Evolutionary conservation across 1,140 invertebrate genomes (phyloP), one percentile per base, ranked within the genome.

Genomic region (Drosophila novamexicana): DNA sequence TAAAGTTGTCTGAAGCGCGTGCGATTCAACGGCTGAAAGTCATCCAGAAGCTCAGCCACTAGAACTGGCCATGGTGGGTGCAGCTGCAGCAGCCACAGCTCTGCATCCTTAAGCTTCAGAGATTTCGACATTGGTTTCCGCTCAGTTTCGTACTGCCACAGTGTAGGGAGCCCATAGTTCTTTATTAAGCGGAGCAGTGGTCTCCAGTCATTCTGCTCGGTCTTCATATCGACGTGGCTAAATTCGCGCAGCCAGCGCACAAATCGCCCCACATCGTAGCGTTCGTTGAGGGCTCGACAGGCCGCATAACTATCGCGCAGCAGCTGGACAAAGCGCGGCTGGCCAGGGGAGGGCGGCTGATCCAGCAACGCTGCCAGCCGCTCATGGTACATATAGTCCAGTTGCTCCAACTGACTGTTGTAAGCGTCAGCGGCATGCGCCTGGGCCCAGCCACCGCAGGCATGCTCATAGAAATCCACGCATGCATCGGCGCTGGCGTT

Each of bases 371-470:
- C 16, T 3, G 64, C 66, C 14, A 85, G 14, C 8, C 34, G n/a
- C 0, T 32, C 32, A 1, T 85, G 42, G 3, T 77, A 85, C 0
- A 37, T 8, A 9, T 72, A n/a, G 37, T 85, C 81, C 58, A 85
- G 40, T 18, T 79, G 53, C 6, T 47, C 59, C 34, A 88, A 0
- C 4, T 65, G 8, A 14, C 63, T 85, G 6, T 14, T 1, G 12
- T 65, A 75, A 5, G 29, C 6, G 34, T 32, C 45, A 7, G 10
- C 7, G 0, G 2, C 32, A 9, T 81, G 68, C 14, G 14, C 65
- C 5, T 12, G 0, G 1, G 49, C 18, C 81, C 81, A 85, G 7
- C 66, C 59, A 8, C 81, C 82, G 34, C 81, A 85, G 39, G 82
- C 81, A 12, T 71, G 42, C 1, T 16, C 49, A 34, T 78, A 86